Base-by-base conservation (phyloP, 1,140 invertebrate genomes). In the Pseudomyrmex flavicornis region DNA sequence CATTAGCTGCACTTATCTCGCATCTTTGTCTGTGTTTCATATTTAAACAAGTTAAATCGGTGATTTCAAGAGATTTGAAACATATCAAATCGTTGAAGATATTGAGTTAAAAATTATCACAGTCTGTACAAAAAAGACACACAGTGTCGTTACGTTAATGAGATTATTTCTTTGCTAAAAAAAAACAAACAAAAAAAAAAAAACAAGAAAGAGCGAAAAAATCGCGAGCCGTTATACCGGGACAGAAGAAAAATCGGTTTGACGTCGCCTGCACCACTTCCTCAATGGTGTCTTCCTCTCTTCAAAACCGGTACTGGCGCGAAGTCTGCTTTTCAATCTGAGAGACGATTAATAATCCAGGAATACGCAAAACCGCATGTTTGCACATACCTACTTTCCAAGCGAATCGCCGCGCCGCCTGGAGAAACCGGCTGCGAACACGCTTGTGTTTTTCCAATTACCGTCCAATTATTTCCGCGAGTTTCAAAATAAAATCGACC, bases 301-400 rank as follows among this genome's bases (percentile, higher is more conserved):
- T 83, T 77, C 84, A 70, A 86, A 92, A 92, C 91, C 92, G 91
- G 91, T 92, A 93, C 73, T 84, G 35, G 5, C 73, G 20, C 56
- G 83, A 84, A 50, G 79, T 87, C 85, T 17, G 88, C 88, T 89
- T 35, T 87, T 91, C 91, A 91, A 92, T 91, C 89, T 91, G 54
- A 80, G 76, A 70, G 76, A 35, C 90, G 88, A 92, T 92, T 92
- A 92, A 93, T 92, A 91, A 92, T 88, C 87, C 77, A 72, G 84
- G 85, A 90, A 50, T 80, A 80, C 58, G 88, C 83, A 87, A 91
- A 90, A 91, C 87, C 17, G 79, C 80, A 72, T 75, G 85, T 86
- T 86, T 86, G 85, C 88, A 26, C 26, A 7, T 35, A 35, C 5
- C 90, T 74, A 88, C 79, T 92, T 91, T 90, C 77, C 66, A 10